Evolutionary conservation across 2,888 invertebrate species (phyloP).

Genomic region (Lasioglossum marginatum): DNA sequence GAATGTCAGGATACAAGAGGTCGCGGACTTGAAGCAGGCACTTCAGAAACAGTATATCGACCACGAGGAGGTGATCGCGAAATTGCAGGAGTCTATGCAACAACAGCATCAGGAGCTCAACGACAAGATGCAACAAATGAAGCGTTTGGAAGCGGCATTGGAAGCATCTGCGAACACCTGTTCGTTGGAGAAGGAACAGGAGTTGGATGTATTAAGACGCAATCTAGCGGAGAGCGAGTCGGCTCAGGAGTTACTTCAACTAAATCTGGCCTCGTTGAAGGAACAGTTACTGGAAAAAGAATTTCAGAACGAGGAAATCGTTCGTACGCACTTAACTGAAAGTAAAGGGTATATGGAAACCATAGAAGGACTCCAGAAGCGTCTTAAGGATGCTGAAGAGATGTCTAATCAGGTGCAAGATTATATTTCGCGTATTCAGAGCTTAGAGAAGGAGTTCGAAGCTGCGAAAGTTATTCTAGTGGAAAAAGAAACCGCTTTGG

Average conservation of each 20-base stretch:
- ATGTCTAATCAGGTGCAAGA: constrained; percentile 15
- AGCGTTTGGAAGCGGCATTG: constrained; percentile 58
- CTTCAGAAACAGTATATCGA: constrained; percentile 74
- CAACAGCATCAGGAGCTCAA: constrained; percentile 76
- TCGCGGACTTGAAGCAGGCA: constrained; percentile 78
- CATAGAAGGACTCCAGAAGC: constrained; percentile 39
- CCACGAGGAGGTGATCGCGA: constrained; percentile 65
- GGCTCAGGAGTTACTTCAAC: constrained; percentile 29
- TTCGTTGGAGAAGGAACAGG: constrained; percentile 62
- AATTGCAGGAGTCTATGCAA: constrained; percentile 78
- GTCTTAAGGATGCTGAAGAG: constrained; percentile 26
- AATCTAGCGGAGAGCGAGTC: constrained; percentile 53
- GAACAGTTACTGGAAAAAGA: constrained; percentile 38
- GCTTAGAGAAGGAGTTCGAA: constrained; percentile 82
- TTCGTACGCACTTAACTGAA: constrained; percentile 7
- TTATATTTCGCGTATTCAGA: constrained; percentile 10
- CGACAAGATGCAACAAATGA: constrained; percentile 70
- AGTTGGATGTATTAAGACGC: constrained; percentile 49
- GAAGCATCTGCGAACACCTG: constrained; percentile 25
- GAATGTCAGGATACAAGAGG: constrained; percentile 78
- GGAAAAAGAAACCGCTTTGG: constrained; percentile 49
- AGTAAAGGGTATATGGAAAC: constrained; percentile 6
- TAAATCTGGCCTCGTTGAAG: constrained; percentile 9
- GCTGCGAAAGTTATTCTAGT: constrained; percentile 76
- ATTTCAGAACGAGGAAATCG: constrained; percentile 17